phyloP scores from a whole-genome alignment of 2,113 vertebrate genomes.

The Pardalotus punctatus region DNA sequence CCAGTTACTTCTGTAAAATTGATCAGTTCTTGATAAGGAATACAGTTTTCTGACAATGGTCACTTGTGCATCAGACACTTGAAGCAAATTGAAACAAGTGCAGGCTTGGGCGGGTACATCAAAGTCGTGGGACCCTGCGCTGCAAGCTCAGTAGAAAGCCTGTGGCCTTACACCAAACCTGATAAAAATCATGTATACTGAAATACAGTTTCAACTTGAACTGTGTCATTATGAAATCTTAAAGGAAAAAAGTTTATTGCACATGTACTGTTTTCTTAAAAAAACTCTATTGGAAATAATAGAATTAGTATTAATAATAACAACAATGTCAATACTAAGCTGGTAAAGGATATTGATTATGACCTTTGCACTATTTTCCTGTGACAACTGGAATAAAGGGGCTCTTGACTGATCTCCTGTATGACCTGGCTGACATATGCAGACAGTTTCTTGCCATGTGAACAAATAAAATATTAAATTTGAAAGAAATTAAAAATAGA shows the following conservation, averaged over 20 bases:
- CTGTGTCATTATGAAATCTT: neutral
- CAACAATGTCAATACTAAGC: neutral
- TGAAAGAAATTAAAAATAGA: neutral
- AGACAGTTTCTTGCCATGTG: neutral
- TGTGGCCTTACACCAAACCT: neutral
- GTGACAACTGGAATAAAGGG: neutral
- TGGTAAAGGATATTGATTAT: neutral
- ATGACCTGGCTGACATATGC: neutral
- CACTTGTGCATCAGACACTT: neutral
- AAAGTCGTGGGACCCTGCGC: neutral
- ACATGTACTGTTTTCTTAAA: neutral
- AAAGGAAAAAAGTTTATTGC: neutral
- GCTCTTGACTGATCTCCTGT: neutral
- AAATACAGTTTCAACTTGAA: neutral
- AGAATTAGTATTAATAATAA: neutral
- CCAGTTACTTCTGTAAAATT: neutral
- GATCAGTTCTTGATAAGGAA: neutral
- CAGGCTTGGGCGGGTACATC: neutral
- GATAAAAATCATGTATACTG: neutral
- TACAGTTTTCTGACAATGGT: neutral
- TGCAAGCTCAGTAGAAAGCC: rapidly evolving
- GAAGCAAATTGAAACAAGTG: neutral
- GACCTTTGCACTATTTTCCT: neutral
- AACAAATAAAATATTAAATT: neutral
- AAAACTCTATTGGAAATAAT: neutral